Percentiles rank a stretch among this genome's conserved stretches.
phyloP scores from a whole-genome alignment of 2,797 vertebrate species.

The Pseudotriccus pelzelni region DNA sequence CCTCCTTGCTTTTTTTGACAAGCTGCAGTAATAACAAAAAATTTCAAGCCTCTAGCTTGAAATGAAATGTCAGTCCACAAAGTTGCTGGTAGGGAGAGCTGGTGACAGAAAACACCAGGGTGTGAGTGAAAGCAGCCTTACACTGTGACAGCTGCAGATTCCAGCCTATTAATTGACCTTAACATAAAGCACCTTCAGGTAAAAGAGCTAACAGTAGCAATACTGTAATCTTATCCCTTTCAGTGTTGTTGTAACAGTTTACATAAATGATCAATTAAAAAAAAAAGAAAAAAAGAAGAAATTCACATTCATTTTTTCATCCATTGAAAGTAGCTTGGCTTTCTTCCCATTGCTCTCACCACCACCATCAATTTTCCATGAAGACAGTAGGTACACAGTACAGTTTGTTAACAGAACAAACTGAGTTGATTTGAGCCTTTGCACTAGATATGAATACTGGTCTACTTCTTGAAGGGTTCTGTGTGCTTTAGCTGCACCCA shows the following conservation, averaged over 20 bases:
- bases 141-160: conserved; percentile 5
- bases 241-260: background rate
- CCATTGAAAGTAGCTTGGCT: background rate
- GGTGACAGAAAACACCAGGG: conserved; percentile 34
- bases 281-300: background rate
- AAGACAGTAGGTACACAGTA: background rate
- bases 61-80: conserved; percentile 31
- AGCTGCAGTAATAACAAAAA: conserved; percentile 35
- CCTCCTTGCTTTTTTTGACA: conserved; percentile 12
- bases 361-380: background rate
- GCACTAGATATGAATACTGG: background rate
- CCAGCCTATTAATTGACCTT: conserved; percentile 43
- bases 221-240: background rate
- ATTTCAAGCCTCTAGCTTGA: conserved; percentile 1
- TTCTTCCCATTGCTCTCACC: background rate
- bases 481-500: background rate
- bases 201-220: background rate
- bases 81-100: conserved; percentile 8
- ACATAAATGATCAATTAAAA: background rate
- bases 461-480: background rate
- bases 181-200: background rate
- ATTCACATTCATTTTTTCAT: background rate
- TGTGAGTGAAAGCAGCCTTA: conserved; percentile 34
- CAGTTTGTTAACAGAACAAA: background rate
- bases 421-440: background rate